A percentile compares a stretch with the other conserved stretches of the same genome.
Conservation (phyloP, 2,113 vertebrate genomes). For the Mungos mungo region DNA sequence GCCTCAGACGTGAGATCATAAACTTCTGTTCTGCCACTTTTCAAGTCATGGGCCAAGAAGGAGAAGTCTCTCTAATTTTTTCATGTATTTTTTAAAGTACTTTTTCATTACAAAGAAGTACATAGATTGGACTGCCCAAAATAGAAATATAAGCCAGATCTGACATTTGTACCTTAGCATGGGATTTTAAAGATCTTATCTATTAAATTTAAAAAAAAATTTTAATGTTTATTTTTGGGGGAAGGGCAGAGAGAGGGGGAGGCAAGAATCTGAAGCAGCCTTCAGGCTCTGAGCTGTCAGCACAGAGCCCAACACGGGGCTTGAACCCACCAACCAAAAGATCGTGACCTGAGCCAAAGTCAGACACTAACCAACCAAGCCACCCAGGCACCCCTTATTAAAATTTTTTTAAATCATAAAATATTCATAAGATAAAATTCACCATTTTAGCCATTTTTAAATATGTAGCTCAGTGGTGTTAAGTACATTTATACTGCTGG, state of each 20-base stretch:
- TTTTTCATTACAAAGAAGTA: conserved; percentile 16
- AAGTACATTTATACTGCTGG: not conserved
- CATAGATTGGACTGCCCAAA: not conserved
- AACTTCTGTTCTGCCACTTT: not conserved
- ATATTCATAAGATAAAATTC: not conserved
- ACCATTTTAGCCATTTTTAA: not conserved
- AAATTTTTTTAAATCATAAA: not conserved
- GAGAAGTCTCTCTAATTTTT: not conserved
- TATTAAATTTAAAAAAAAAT: not conserved
- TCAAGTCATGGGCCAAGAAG: not conserved
- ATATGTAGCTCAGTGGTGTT: not conserved
- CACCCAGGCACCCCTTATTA: no score
- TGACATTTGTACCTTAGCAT: not conserved
- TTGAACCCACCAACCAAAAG: no score
- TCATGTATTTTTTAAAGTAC: not conserved
- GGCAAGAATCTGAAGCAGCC: no score
- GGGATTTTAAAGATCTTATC: not conserved
- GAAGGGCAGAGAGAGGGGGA: no score
- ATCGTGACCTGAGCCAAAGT: no score
- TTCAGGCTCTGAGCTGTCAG: no score
- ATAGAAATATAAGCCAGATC: not conserved
- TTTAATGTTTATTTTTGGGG: no score
- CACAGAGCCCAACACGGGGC: no score
- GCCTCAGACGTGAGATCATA: not conserved
- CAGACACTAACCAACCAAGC: no score